phyloP scores from a whole-genome alignment of 2,113 vertebrate species.

The Lagopus muta region DNA sequence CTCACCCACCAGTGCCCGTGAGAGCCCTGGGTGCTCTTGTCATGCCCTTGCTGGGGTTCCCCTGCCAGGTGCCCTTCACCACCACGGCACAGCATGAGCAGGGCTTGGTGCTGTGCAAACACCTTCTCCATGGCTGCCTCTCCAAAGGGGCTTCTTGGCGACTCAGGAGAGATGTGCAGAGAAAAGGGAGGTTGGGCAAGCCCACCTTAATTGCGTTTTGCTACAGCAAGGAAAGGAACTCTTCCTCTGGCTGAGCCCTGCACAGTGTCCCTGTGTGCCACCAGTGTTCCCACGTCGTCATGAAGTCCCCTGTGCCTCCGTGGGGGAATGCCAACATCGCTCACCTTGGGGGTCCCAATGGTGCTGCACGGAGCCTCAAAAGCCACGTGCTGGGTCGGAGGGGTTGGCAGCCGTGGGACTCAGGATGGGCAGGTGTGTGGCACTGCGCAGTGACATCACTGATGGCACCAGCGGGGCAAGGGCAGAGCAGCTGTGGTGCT shows the following conservation, averaged over 20 bases:
- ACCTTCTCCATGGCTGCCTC: not conserved
- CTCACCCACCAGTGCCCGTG: accelerated
- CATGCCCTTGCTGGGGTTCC: not conserved
- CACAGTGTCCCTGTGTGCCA: not conserved
- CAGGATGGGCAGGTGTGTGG: accelerated
- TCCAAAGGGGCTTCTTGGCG: not conserved
- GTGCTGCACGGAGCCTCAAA: not conserved
- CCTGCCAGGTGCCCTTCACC: accelerated
- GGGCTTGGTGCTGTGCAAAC: not conserved
- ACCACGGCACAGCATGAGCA: accelerated
- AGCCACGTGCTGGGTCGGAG: accelerated
- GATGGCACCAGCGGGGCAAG: accelerated
- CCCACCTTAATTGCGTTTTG: not conserved
- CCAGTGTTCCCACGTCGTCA: not conserved
- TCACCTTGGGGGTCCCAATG: not conserved
- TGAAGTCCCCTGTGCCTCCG: accelerated
- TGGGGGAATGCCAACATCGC: accelerated
- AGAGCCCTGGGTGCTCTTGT: too few relatives aligned
- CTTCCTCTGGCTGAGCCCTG: not conserved
- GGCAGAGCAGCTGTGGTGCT: not conserved
- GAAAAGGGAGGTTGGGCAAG: not conserved
- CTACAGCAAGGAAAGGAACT: not conserved
- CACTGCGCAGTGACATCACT: accelerated
- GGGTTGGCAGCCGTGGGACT: accelerated
- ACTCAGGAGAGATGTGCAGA: not conserved